Evolutionary conservation across 2,113 vertebrate species (phyloP).

Genomic region (Notothenia coriiceps): DNA sequence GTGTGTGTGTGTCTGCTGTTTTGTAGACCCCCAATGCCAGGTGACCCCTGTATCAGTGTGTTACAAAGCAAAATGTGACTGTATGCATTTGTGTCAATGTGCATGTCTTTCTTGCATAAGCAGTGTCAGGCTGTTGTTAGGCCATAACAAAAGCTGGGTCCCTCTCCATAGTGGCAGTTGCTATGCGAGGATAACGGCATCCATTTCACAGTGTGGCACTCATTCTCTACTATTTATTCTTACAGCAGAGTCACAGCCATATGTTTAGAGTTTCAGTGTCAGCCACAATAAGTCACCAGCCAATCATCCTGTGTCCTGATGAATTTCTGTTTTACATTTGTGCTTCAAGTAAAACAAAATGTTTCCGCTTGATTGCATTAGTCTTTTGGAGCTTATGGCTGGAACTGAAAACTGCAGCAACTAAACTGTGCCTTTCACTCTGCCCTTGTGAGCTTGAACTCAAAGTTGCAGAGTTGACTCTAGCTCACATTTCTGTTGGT

Average conservation of each 20-base stretch:
- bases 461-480: conserved; percentile 2
- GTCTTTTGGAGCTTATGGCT: not conserved
- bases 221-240: conserved; percentile 17
- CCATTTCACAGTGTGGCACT: conserved; percentile 41
- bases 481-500: not conserved
- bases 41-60: conserved; percentile 36
- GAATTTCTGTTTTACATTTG: not conserved
- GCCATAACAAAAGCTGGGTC: conserved; percentile 52
- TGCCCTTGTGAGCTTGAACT: not conserved
- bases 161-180: conserved; percentile 52
- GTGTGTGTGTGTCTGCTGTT: not conserved
- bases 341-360: not conserved
- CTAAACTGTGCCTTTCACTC: not conserved
- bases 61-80: conserved; percentile 33
- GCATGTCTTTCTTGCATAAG: conserved; percentile 41
- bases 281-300: conserved; percentile 3
- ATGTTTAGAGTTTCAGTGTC: conserved; percentile 1
- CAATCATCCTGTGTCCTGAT: not conserved
- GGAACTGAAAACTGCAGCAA: not conserved
- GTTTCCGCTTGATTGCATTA: not conserved
- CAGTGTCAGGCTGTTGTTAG: conserved; percentile 44
- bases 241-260: conserved; percentile 16
- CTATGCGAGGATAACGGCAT: conserved; percentile 54
- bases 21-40: conserved; percentile 4
- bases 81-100: conserved; percentile 26